Evolutionary conservation across 2,888 invertebrate genomes (phyloP).

Genomic region (Chesias legatella): DNA sequence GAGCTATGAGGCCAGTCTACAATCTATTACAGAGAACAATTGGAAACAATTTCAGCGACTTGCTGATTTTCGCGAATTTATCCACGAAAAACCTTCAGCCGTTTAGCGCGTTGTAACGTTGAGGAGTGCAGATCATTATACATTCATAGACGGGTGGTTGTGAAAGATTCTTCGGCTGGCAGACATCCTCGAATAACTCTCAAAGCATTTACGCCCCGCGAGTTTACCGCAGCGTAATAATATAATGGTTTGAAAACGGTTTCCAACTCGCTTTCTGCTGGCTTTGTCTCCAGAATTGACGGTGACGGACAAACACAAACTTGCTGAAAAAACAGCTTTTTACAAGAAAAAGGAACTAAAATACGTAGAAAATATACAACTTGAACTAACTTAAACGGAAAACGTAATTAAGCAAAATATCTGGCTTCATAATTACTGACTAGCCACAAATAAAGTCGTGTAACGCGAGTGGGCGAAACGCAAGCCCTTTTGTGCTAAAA

Average conservation of each 20-base stretch:
- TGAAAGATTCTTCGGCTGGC: conserved; percentile 58
- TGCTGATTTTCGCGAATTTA: too few species aligned
- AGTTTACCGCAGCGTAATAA: conserved; percentile 66
- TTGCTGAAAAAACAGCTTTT: conserved; percentile 1
- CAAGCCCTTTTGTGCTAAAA: conserved; percentile 23
- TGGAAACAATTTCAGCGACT: too few species aligned
- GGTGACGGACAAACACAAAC: conserved; percentile 3
- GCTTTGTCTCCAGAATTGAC: conserved; percentile 25
- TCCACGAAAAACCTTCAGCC: conserved; percentile 11
- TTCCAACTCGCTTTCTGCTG: conserved; percentile 34
- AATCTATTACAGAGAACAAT: too few species aligned
- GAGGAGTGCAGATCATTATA: conserved; percentile 61
- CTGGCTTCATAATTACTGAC: conserved; percentile 11
- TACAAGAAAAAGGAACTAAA: background rate
- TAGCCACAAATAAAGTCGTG: conserved; percentile 15
- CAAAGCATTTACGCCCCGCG: conserved; percentile 56
- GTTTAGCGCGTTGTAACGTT: conserved; percentile 10
- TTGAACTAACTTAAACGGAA: conserved; percentile 8
- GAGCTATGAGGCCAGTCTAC: too few species aligned
- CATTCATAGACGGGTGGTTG: conserved; percentile 68
- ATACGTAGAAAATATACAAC: background rate
- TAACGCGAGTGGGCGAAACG: background rate
- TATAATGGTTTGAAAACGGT: conserved; percentile 65
- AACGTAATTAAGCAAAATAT: conserved; percentile 13
- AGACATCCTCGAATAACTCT: conserved; percentile 55